Conservation (phyloP, 1,140 invertebrate species). For the Paracyclopina nana region DNA sequence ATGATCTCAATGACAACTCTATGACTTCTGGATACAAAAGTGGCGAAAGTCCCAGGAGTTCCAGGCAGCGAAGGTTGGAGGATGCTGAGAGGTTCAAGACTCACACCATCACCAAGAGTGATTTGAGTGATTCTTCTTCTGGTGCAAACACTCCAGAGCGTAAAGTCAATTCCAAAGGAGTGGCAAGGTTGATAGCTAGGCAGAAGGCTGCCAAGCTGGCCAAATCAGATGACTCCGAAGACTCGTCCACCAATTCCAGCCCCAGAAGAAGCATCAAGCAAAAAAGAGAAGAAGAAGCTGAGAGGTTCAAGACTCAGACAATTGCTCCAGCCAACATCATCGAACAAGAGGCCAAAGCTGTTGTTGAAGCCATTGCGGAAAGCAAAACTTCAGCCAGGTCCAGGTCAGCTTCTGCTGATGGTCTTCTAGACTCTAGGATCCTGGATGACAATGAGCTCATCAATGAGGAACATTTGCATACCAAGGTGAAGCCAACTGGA, state of each 20-base stretch:
- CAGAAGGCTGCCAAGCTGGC: not conserved
- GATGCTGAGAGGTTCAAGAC: conserved; percentile 8
- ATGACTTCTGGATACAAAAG: conserved; percentile 5
- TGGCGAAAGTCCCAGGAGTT: not conserved
- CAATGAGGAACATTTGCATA: not conserved
- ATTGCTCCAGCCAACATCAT: not conserved
- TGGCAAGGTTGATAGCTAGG: too few species aligned
- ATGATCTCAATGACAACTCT: not conserved
- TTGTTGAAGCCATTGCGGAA: not conserved
- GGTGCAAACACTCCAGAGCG: not conserved
- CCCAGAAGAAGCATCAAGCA: conserved; percentile 7
- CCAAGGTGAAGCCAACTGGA: not conserved
- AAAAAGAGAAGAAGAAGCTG: conserved; percentile 6
- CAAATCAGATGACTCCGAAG: too few species aligned
- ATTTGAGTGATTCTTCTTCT: not conserved
- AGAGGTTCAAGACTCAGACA: conserved; percentile 6
- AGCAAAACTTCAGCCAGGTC: not conserved
- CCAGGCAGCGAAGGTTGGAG: conserved; percentile 3
- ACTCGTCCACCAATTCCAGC: not conserved
- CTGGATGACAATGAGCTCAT: not conserved
- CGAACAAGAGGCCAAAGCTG: not conserved
- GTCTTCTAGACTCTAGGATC: not conserved
- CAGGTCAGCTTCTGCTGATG: not conserved
- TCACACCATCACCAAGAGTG: conserved; percentile 6
- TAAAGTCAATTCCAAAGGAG: too few species aligned